Evolutionary conservation across 2,797 vertebrate species (phyloP).

Genomic region (Enoplosus armatus): DNA sequence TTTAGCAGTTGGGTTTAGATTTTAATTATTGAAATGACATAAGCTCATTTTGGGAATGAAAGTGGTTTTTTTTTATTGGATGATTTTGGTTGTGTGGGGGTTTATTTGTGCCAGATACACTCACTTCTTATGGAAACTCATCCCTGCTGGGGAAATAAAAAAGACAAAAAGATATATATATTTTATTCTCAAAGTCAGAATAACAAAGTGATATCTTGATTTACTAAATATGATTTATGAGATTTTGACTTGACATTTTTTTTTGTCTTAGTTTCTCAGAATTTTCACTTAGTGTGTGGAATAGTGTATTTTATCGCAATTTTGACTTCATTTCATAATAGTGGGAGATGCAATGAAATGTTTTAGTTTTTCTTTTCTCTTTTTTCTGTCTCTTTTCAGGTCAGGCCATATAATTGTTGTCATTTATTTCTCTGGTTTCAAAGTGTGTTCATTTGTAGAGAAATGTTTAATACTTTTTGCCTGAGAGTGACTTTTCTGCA

Average conservation of each 20-base stretch:
- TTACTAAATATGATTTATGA: neutral
- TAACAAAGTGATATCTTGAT: neutral
- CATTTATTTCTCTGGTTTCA: constrained; percentile 9
- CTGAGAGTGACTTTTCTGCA: constrained; percentile 22
- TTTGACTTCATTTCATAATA: neutral
- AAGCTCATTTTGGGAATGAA: neutral
- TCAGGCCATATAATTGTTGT: neutral
- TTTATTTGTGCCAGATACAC: constrained; percentile 12
- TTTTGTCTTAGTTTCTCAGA: neutral
- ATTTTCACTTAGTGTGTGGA: too few species aligned
- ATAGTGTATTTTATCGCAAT: too few species aligned
- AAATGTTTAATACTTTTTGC: constrained; percentile 12
- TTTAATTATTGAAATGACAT: neutral
- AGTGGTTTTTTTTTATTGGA: neutral
- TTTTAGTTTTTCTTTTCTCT: neutral
- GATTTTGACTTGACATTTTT: neutral
- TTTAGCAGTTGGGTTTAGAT: neutral
- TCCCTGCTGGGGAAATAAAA: neutral
- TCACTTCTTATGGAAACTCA: constrained; percentile 7
- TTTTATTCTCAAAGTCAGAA: neutral
- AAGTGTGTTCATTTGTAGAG: constrained; percentile 3
- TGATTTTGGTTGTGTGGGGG: neutral
- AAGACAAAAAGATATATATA: neutral
- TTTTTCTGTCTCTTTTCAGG: neutral
- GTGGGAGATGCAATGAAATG: neutral